phyloP scores from a whole-genome alignment of 2,113 vertebrate genomes.

The Triplophysa tibetana region DNA sequence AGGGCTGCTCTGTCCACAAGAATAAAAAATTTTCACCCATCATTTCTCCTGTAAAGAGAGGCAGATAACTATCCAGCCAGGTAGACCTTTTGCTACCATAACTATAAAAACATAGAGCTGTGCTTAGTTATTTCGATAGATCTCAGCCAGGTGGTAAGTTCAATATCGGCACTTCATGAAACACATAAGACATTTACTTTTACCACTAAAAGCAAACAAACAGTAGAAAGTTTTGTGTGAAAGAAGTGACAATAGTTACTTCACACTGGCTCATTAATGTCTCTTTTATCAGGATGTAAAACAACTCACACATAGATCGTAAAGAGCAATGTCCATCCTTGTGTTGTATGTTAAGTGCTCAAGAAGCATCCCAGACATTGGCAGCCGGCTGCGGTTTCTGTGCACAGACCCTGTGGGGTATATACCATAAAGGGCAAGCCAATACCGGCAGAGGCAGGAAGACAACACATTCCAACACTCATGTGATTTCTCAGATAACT shows the following conservation, averaged over 20 bases:
- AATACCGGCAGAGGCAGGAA: background rate
- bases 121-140: slow-evolving; percentile 3
- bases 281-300: background rate
- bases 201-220: background rate
- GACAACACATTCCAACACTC: background rate
- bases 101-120: slow-evolving; percentile 26
- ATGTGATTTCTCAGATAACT: background rate
- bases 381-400: slow-evolving; percentile 3
- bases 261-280: background rate
- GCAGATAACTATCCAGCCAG: background rate
- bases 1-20: no score
- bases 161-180: background rate
- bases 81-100: background rate
- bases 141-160: background rate
- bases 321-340: background rate
- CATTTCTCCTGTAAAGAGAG: slow-evolving; percentile 31
- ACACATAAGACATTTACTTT: background rate
- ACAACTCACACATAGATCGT: background rate
- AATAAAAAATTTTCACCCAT: no score
- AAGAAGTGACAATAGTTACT: background rate
- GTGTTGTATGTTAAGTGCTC: background rate
- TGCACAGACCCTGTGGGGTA: background rate
- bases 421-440: slow-evolving; percentile 1
- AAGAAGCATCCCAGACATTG: background rate
- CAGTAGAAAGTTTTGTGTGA: background rate